Percentiles rank a stretch among this genome's conserved stretches.
These are phyloP conservation scores for Bombus impatiens DNA, from an alignment of 1,140 invertebrate species.

Conservation along the genomic window DNA sequence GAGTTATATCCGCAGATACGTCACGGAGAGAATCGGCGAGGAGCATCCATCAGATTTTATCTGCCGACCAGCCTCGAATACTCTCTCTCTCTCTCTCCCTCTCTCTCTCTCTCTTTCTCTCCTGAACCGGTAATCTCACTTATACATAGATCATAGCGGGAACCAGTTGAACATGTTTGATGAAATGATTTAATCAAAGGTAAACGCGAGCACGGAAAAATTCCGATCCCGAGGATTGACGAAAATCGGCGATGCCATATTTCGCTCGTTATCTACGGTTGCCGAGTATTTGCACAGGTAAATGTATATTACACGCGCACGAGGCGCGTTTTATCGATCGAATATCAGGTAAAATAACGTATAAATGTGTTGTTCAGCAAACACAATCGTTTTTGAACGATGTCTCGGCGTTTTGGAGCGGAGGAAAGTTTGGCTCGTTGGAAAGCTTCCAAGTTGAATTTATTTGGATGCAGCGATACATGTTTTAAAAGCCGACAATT, in stretches of 20 bases:
- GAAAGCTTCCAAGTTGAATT: neutral
- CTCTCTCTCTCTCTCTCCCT: slow-evolving; percentile 1
- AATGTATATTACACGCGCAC: slow-evolving; percentile 20
- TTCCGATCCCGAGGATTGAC: neutral
- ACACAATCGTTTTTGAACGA: neutral
- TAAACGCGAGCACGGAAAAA: slow-evolving; percentile 43
- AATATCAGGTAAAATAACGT: neutral
- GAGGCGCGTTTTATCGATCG: slow-evolving; percentile 2
- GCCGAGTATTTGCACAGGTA: slow-evolving; percentile 70
- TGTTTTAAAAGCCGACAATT: too few relatives aligned
- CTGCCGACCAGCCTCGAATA: slow-evolving; percentile 36
- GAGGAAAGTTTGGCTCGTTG: neutral
- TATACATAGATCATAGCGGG: slow-evolving; percentile 30
- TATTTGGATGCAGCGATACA: neutral
- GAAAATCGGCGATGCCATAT: neutral
- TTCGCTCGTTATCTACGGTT: slow-evolving; percentile 64
- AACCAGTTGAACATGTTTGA: slow-evolving; percentile 49
- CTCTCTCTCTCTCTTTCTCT: slow-evolving; percentile 13
- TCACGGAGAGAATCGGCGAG: slow-evolving; percentile 54
- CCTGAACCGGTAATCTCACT: slow-evolving; percentile 42
- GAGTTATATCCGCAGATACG: slow-evolving; percentile 57
- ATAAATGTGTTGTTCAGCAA: neutral
- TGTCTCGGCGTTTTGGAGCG: neutral
- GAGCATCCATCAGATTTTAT: slow-evolving; percentile 68
- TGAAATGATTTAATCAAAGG: slow-evolving; percentile 63